Conservation (phyloP, 2,888 invertebrate genomes). For the Sclerodermus sp. region DNA sequence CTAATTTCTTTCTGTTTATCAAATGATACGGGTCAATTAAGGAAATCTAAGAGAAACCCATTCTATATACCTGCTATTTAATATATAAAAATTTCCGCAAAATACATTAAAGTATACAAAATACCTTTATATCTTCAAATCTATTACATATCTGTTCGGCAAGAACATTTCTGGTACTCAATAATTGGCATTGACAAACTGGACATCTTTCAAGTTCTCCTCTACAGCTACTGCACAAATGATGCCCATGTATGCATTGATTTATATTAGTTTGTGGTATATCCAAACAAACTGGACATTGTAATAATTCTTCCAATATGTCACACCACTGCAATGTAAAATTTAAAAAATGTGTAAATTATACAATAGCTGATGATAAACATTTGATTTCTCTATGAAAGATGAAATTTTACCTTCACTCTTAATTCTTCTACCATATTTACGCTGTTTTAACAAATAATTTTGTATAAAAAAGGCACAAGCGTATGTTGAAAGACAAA, state of each 20-base stretch:
- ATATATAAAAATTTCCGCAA: constrained; percentile 2
- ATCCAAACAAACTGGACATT: constrained; percentile 65
- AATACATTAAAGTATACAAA: neutral
- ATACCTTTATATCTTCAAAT: constrained; percentile 51
- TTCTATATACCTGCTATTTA: neutral
- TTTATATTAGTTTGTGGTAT: constrained; percentile 57
- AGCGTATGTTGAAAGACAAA: too few relatives aligned
- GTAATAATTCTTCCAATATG: constrained; percentile 60
- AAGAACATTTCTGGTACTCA: constrained; percentile 62
- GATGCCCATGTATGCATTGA: constrained; percentile 64
- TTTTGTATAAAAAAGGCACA: too few relatives aligned
- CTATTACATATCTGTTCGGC: constrained; percentile 62
- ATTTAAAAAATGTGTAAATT: neutral
- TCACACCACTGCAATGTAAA: constrained; percentile 23
- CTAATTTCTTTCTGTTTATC: constrained; percentile 3
- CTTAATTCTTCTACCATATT: constrained; percentile 10
- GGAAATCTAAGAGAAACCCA: constrained; percentile 5
- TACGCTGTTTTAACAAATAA: too few relatives aligned
- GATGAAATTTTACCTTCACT: constrained; percentile 3
- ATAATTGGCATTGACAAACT: constrained; percentile 60
- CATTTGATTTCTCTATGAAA: too few relatives aligned
- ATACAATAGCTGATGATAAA: too few relatives aligned
- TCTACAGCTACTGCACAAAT: constrained; percentile 62
- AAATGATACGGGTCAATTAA: constrained; percentile 10
- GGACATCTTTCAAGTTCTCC: constrained; percentile 60